A percentile compares a stretch with the other conserved stretches of the same genome.
These are phyloP conservation scores for Salticus scenicus DNA, from an alignment of 2,888 invertebrate species.

Conservation along the genomic window DNA sequence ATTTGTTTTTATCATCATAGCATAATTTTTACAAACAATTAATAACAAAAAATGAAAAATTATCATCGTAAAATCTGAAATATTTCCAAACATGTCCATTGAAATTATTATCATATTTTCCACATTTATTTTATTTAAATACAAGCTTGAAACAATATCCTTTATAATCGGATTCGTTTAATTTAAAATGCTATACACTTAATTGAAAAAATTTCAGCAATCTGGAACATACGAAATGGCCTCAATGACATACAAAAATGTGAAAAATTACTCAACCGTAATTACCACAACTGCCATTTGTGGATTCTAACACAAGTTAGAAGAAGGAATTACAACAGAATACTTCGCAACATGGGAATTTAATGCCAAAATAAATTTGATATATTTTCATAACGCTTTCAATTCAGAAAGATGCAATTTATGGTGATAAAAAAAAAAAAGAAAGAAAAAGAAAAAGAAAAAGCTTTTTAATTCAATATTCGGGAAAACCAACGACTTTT, in stretches of 20 bases:
- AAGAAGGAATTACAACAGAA: background rate
- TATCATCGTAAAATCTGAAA: no score
- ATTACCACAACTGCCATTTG: background rate
- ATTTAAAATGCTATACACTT: no score
- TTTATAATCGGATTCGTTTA: no score
- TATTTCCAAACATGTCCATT: no score
- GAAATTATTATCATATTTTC: no score
- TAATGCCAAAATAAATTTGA: background rate
- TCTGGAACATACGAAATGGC: background rate
- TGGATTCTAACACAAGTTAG: background rate
- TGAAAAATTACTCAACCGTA: background rate
- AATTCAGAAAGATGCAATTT: background rate
- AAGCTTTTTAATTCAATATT: background rate
- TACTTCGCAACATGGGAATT: background rate
- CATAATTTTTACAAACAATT: no score
- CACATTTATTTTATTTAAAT: no score
- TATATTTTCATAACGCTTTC: background rate
- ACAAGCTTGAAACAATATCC: no score
- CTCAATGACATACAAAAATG: background rate
- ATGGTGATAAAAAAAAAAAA: no score
- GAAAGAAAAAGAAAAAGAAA: background rate
- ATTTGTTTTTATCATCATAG: no score
- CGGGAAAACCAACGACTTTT: background rate
- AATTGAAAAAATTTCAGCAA: background rate
- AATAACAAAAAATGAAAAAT: no score